Base-by-base conservation (phyloP, 1,140 invertebrate species). In the Drosophila busckii region DNA sequence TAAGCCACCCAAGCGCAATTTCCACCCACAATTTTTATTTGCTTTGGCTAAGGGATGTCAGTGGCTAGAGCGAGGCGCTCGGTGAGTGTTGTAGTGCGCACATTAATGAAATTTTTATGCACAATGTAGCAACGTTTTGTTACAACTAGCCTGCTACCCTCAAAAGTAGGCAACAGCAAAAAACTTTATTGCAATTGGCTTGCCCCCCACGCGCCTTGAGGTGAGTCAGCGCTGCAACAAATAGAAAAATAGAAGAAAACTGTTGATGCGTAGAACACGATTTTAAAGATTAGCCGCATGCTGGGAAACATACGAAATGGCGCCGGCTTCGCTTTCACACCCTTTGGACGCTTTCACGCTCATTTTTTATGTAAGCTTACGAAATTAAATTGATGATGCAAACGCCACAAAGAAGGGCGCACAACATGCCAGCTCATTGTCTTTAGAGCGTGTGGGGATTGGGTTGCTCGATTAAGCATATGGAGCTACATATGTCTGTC, bases 371-470 rank as follows among this genome's bases (percentile, higher is more conserved):
- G 73, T 64, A 34, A 68, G 73, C 68, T 73, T 56, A 82, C 68
- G 48, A 82, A 80, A 80, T 82, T 65, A 82, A 75, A 80, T 82
- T 82, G 75, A 80, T 80, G 69, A 75, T 80, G 69, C 59, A 68
- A 54, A 56, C 52, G 32, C 32, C 38, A 22, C 35, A 62, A 58
- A 52, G 49, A 32, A 26, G 50, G 48, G 35, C 46, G 58, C 37
- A 66, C 64, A 69, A 82, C 69, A 68, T 45, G 49, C 41, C 58
- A 60, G 65, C 60, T 68, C 67, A 84, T 70, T 55, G 62, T 56
- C 53, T 50, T 59, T 54, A 48, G 42, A 64, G 46, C 3, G 15
- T 38, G 4, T 15, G 15, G 28, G 9, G 28, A 22, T 9, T 26
- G 26, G 10, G 28, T 22, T 31, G 32, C 23, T 17, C 52, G 61